Conservation (phyloP, 2,113 vertebrate species). For the Zapornia atra region DNA sequence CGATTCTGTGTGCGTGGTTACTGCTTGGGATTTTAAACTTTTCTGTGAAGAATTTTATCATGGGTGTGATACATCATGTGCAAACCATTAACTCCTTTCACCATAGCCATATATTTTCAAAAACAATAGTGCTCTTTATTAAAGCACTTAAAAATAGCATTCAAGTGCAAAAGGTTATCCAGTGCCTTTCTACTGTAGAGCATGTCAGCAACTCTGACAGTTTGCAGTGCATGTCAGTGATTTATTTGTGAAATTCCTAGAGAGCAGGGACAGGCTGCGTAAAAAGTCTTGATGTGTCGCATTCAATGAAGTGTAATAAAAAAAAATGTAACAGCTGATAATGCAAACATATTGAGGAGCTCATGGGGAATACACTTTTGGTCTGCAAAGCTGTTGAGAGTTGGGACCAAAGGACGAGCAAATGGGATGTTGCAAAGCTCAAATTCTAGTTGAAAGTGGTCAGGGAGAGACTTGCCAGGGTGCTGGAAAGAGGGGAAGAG, state of each 20-base stretch:
- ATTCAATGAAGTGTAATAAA: conserved; percentile 1
- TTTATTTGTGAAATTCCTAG: conserved; percentile 47
- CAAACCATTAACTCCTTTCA: conserved; percentile 27
- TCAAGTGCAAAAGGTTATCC: conserved; percentile 20
- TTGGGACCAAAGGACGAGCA: background rate
- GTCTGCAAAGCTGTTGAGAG: background rate
- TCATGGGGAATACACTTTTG: background rate
- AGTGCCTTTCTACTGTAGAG: background rate
- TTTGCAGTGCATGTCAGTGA: background rate
- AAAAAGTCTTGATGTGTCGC: background rate
- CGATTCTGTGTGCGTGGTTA: background rate
- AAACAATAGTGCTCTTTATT: conserved; percentile 5
- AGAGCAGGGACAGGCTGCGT: background rate
- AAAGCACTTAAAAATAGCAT: conserved; percentile 15
- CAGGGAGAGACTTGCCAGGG: background rate
- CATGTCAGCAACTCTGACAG: background rate
- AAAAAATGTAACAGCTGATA: background rate
- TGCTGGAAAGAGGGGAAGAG: background rate
- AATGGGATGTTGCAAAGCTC: background rate
- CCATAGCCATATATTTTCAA: background rate
- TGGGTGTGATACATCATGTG: conserved; percentile 23
- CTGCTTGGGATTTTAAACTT: conserved; percentile 32
- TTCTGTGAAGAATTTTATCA: background rate
- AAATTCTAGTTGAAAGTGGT: background rate
- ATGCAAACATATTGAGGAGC: background rate